Evolutionary conservation across 2,888 invertebrate genomes (phyloP), one percentile per base, ranked within the genome.

Genomic region (Troides helena): DNA sequence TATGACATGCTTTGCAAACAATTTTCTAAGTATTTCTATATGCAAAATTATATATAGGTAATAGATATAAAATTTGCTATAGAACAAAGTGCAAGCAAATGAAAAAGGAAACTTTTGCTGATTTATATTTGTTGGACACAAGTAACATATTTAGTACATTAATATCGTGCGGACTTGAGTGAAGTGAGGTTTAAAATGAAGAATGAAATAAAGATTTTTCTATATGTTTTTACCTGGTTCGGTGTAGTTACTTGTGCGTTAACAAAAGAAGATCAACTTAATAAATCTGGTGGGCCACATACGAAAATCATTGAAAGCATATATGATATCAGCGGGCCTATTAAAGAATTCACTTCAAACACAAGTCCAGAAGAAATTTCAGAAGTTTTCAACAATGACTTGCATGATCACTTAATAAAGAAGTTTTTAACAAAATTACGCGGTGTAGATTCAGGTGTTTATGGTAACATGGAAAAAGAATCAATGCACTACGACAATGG

Each of bases 241-340:
- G n/a, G 59, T 56, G 66, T 63, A 1, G 23, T 62, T 12, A 17
- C 23, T 59, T 56, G 58, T 63, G 63, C 30, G 39, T 21, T 53
- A 53, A 63, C 63, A 39, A 62, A 66, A 36, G 63, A 67, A 50
- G 53, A 21, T 4, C 56, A 62, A 14, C n/a, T n/a, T 67, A 56
- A 56, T 1, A 65, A 39, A 25, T 14, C 18, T 53, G 21, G 39
- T 6, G 18, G 30, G 7, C 63, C 62, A n/a, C 36, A 25, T 25
- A 70, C 70, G 7, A 56, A 66, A n/a, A 67, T 70, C 30, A 50
- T 70, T n/a, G 67, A 70, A n/a, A 59, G 62, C 4, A 12, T 70
- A 60, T 36, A 30, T 56, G 60, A 68, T 21, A 58, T 36, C 23
- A 56, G 17, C 8, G 70, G 17, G 6, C 14, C 30, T 17, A 25